Conservation (phyloP, 2,888 invertebrate species). For the Pheosia gnoma region DNA sequence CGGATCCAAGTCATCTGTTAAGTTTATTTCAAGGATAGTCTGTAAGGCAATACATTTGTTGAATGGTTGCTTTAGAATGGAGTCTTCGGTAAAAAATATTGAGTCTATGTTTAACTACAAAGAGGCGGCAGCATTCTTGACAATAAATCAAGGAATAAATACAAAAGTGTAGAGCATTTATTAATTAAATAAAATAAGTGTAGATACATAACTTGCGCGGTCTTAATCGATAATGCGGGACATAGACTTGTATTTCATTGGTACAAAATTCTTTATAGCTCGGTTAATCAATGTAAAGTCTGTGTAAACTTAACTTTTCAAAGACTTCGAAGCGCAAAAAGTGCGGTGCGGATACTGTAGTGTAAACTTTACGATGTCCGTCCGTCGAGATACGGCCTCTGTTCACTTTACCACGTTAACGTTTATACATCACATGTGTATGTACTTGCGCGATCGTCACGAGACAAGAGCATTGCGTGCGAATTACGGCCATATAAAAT, state of each 20-base stretch:
- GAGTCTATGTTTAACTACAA: conserved; percentile 10
- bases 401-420: conserved; percentile 44
- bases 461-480: conserved; percentile 50
- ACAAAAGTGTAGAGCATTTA: neutral
- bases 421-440: conserved; percentile 40
- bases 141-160: conserved; percentile 10
- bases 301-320: conserved; percentile 40
- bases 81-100: neutral
- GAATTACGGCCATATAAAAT: conserved; percentile 67
- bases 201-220: conserved; percentile 14
- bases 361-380: conserved; percentile 57
- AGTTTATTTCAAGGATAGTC: conserved; percentile 61
- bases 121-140: conserved; percentile 4
- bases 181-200: neutral
- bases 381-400: conserved; percentile 63
- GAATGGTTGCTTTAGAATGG: conserved; percentile 19
- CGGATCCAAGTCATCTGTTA: conserved; percentile 68
- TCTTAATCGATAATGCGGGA: conserved; percentile 4
- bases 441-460: conserved; percentile 18
- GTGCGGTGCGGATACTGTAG: conserved; percentile 52
- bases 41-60: conserved; percentile 41
- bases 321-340: conserved; percentile 53
- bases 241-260: neutral
- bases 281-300: conserved; percentile 34
- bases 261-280: conserved; percentile 16